Base-by-base conservation (phyloP, 2,797 vertebrate species). In the Anguilla megastoma region DNA sequence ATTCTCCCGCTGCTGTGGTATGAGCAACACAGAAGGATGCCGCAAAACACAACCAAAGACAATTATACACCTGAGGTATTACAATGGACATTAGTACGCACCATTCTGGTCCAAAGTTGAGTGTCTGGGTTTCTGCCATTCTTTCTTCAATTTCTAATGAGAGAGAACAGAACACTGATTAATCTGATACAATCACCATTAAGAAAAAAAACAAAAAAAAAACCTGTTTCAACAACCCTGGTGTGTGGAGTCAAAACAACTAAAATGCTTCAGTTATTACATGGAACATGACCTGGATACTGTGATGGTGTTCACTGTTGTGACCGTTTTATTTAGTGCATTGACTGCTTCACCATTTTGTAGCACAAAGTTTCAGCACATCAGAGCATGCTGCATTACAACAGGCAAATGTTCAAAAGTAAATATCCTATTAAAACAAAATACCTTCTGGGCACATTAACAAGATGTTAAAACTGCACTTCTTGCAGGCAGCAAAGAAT, bases 61-160 rank as follows among this genome's bases (percentile, higher is more conserved):
- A 87, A 84, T 87, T 83, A 84, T 48, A 48, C 27, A 74, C 36
- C 27, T 7, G 45, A n/a, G 24, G 63, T 41, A 48, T 86, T 86
- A 87, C 89, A 8, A 90, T 69, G 50, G 5, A 10, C 89, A 60
- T 27, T 41, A 85, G 89, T 48, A 96, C 95, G 97, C 94, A 99
- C 99, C 99, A 99, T 98, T 99, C 99, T 95, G 99, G 99, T 96
- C 99, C 99, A 93, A 99, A 99, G 97, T 99, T 99, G 96, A 99
- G 98, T 90, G 98, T 99, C 96, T 99, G 99, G 90, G 98, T 99
- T 97, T 99, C 99, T 56, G 98, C 98, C 99, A 99, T 99, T 97
- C 93, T 95, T 95, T 91, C 92, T 95, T 92, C 82, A 94, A 95
- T 89, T 92, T 95, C 97, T 97, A 87, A 91, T 94, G 93, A 92